Percentiles rank a stretch among this genome's conserved stretches.
phyloP scores from a whole-genome alignment of 2,113 vertebrate genomes.

The Pterocles burchelli region DNA sequence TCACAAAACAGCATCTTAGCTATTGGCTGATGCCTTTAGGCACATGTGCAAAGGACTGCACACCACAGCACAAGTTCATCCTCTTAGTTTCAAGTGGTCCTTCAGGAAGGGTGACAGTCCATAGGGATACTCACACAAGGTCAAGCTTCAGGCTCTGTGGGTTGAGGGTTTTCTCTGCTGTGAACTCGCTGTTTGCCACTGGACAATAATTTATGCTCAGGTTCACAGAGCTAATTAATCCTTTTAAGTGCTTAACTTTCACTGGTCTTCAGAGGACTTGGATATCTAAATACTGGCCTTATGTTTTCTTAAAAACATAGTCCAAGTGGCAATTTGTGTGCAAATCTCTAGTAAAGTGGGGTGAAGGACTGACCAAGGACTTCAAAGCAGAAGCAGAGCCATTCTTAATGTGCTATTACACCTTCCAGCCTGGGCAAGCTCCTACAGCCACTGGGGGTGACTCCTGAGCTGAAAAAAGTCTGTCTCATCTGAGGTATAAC shows the following conservation, averaged over 20 bases:
- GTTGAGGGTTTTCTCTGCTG: neutral
- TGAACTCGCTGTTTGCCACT: neutral
- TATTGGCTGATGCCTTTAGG: neutral
- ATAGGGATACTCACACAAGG: neutral
- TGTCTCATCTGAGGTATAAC: neutral
- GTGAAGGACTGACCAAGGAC: neutral
- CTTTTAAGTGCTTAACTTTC: neutral
- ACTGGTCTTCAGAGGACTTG: neutral
- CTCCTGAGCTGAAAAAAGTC: neutral
- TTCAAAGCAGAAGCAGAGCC: neutral
- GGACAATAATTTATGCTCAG: neutral
- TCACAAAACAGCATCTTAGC: neutral
- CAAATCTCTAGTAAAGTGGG: neutral
- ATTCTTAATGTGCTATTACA: neutral
- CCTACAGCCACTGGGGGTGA: neutral
- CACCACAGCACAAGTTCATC: neutral
- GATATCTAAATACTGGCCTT: neutral
- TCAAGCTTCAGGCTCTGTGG: neutral
- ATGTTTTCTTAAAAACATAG: accelerated
- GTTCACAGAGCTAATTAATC: neutral
- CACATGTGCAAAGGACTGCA: too few relatives aligned
- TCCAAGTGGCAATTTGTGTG: accelerated
- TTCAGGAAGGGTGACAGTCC: neutral
- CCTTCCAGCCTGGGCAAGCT: neutral
- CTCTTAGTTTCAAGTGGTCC: neutral